Conservation (phyloP, 2,888 invertebrate genomes). For the Falcaria lacertinaria region DNA sequence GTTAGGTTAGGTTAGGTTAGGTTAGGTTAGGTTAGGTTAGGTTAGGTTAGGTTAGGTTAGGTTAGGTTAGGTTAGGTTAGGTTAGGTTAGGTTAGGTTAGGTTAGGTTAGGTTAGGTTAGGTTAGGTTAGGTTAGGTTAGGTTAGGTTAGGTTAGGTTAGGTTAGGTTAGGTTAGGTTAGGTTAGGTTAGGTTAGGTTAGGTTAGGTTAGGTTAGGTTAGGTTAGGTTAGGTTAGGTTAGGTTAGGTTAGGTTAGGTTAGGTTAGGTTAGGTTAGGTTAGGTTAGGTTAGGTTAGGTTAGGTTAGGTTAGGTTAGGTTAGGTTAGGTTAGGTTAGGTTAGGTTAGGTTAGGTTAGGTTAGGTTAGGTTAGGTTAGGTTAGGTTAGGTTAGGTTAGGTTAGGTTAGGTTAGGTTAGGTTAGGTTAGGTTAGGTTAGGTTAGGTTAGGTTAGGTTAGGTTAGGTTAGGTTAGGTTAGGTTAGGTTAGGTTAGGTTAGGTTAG, state of each 20-base stretch:
- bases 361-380: background rate
- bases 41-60: constrained; percentile 7
- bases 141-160: constrained; percentile 10
- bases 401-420: constrained; percentile 3
- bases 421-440: constrained; percentile 8
- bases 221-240: constrained; percentile 1
- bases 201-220: constrained; percentile 1
- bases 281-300: constrained; percentile 1
- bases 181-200: background rate
- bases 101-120: constrained; percentile 8
- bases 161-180: constrained; percentile 8
- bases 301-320: constrained; percentile 1
- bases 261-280: constrained; percentile 1
- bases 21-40: constrained; percentile 7
- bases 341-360: constrained; percentile 1
- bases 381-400: background rate
- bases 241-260: constrained; percentile 1
- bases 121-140: constrained; percentile 7
- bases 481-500: constrained; percentile 8
- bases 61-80: constrained; percentile 9
- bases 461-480: constrained; percentile 9
- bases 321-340: constrained; percentile 1
- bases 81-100: constrained; percentile 8
- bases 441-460: constrained; percentile 9
- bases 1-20: constrained; percentile 7